Conservation (phyloP, 1,140 invertebrate species). For the Cotesia glomerata region DNA sequence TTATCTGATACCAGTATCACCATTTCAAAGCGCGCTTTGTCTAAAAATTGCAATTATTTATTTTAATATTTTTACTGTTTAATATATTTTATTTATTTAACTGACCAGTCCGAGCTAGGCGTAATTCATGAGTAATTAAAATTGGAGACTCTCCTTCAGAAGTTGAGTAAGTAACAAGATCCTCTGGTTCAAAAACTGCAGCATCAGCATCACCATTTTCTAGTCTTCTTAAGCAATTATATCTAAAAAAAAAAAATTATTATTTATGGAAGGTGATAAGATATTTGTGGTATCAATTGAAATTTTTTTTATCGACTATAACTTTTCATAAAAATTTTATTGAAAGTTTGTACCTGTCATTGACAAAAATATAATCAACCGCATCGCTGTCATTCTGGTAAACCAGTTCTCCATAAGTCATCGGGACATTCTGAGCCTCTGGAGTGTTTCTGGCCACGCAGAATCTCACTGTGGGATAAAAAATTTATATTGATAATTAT, state of each 20-base stretch:
- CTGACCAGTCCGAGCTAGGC: conserved; percentile 59
- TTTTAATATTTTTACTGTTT: neutral
- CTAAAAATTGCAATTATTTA: conserved; percentile 50
- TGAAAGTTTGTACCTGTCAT: conserved; percentile 63
- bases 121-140: conserved; percentile 74
- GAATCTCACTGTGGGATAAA: conserved; percentile 65
- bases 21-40: conserved; percentile 69
- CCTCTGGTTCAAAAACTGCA: conserved; percentile 81
- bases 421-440: conserved; percentile 64
- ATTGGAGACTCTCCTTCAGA: conserved; percentile 69
- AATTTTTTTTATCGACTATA: no score
- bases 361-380: conserved; percentile 71
- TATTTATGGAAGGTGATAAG: no score
- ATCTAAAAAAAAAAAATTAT: conserved; percentile 57
- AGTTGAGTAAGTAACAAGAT: conserved; percentile 73
- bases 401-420: conserved; percentile 67
- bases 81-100: neutral
- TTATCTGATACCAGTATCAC: conserved; percentile 74
- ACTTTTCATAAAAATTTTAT: neutral
- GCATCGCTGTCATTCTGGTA: conserved; percentile 47
- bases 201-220: conserved; percentile 78
- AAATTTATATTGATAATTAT: no score
- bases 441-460: conserved; percentile 72
- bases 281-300: no score
- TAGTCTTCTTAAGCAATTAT: conserved; percentile 79